A percentile compares a stretch with the other conserved stretches of the same genome.
These are phyloP conservation scores for Agrochola litura DNA, from an alignment of 2,888 invertebrate species.

Conservation along the genomic window DNA sequence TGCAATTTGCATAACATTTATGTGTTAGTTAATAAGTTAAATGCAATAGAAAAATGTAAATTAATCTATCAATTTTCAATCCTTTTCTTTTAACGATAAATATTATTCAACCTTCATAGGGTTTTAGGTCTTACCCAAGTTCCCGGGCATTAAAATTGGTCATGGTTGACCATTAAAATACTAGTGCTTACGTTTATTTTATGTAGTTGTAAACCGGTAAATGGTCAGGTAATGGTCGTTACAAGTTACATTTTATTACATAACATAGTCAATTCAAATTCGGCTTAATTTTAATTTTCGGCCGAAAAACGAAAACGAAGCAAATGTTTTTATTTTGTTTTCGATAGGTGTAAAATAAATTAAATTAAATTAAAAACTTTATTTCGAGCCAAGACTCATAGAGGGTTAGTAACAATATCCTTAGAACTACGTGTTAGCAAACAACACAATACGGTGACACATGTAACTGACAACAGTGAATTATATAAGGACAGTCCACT, in stretches of 20 bases:
- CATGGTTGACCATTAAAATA: constrained; percentile 8
- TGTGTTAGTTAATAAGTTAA: background rate
- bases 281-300: background rate
- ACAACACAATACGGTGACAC: too few relatives aligned
- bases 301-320: background rate
- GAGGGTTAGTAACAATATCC: too few relatives aligned
- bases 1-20: background rate
- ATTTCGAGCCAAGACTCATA: too few relatives aligned
- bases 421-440: too few relatives aligned
- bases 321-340: background rate
- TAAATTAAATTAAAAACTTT: too few relatives aligned
- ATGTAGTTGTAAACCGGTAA: constrained; percentile 10
- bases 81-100: background rate
- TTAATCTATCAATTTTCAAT: background rate
- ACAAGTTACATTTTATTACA: constrained; percentile 13
- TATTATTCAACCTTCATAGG: background rate
- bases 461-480: too few relatives aligned
- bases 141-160: background rate
- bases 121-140: background rate
- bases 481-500: too few relatives aligned
- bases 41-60: background rate
- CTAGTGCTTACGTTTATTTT: constrained; percentile 18
- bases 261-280: background rate
- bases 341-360: background rate
- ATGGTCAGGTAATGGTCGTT: background rate